Percentiles rank a stretch among this genome's conserved stretches.
Conservation (phyloP, 2,797 vertebrate genomes). For the Pitangus sulphuratus region DNA sequence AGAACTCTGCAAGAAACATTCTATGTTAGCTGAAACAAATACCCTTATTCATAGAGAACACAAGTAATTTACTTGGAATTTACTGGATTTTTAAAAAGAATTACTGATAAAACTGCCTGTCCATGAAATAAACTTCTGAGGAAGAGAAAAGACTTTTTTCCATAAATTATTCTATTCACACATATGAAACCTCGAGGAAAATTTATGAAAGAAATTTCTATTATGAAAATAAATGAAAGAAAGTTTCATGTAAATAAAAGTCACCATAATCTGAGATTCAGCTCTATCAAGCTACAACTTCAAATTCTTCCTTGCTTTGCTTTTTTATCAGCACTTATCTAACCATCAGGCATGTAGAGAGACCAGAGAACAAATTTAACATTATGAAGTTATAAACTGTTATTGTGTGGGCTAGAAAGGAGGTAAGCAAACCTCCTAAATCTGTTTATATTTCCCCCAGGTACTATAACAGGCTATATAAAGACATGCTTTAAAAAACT, state of each 20-base stretch:
- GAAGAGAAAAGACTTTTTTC: background rate
- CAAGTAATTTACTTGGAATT: background rate
- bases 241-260: background rate
- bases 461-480: background rate
- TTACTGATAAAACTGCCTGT: background rate
- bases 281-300: background rate
- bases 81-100: background rate
- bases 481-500: slow-evolving; percentile 12
- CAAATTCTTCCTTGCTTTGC: background rate
- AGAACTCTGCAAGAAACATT: background rate
- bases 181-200: background rate
- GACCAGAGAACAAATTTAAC: background rate
- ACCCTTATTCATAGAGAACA: background rate
- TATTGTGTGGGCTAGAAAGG: background rate
- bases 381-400: background rate
- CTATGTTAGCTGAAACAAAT: background rate
- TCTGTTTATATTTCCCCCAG: slow-evolving; percentile 11
- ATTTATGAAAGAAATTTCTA: background rate
- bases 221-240: background rate
- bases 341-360: background rate
- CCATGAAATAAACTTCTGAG: background rate
- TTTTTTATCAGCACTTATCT: background rate
- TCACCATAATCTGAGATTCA: background rate
- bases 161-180: background rate
- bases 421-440: slow-evolving; percentile 29